Evolutionary conservation across 2,113 vertebrate species (phyloP).

Genomic region (Panthera leo): DNA sequence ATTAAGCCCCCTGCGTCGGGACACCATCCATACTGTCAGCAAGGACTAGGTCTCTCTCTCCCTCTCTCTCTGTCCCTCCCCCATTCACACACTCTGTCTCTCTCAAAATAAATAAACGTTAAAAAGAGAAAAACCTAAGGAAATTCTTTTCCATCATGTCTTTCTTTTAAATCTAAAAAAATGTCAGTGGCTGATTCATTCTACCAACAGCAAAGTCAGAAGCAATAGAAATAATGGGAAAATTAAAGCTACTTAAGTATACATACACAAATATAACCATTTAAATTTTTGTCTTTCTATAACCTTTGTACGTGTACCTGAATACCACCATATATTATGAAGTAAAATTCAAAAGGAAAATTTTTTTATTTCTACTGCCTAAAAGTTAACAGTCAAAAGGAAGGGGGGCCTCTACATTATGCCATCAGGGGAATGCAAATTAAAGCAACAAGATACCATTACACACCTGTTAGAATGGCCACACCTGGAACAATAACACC

Average conservation of each 20-base stretch:
- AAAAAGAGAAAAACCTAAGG: background rate
- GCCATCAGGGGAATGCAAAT: background rate
- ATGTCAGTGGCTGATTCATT: background rate
- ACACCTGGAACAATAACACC: background rate
- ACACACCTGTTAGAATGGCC: background rate
- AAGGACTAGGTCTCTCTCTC: too few relatives aligned
- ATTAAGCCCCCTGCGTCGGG: too few relatives aligned
- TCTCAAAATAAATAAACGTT: too few relatives aligned
- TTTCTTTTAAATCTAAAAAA: conserved; percentile 22
- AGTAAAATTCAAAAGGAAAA: background rate
- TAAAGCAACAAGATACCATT: background rate
- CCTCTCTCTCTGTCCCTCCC: too few relatives aligned
- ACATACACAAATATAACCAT: conserved; percentile 11
- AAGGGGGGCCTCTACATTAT: background rate
- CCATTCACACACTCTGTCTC: too few relatives aligned
- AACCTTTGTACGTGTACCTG: conserved; percentile 4
- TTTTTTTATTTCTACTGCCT: background rate
- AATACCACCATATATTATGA: background rate
- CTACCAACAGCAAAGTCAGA: background rate
- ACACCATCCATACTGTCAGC: too few relatives aligned
- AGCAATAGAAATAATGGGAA: background rate
- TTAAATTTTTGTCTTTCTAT: background rate
- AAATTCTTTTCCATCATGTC: background rate
- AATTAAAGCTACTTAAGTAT: background rate
- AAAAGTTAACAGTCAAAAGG: background rate